A percentile compares a stretch with the other conserved stretches of the same genome.
These are phyloP conservation scores for Ellobium chinense DNA, from an alignment of 2,888 invertebrate species.

Conservation along the genomic window DNA sequence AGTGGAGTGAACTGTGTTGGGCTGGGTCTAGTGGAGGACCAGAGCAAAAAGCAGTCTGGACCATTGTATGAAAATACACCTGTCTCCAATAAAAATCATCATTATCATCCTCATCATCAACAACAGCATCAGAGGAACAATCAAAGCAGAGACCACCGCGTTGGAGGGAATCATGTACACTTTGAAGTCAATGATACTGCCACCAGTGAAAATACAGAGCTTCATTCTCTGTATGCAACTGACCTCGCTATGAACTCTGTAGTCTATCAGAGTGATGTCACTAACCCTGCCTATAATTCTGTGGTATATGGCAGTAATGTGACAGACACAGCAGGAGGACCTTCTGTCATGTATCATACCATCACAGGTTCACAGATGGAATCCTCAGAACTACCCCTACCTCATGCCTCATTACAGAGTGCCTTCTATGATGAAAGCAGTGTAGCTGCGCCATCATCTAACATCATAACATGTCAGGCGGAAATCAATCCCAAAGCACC, in stretches of 20 bases:
- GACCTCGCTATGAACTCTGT: neutral
- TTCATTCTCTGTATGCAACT: neutral
- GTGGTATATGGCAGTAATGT: conserved; percentile 28
- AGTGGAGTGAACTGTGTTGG: conserved; percentile 77
- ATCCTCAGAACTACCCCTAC: conserved; percentile 2
- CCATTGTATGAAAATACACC: conserved; percentile 40
- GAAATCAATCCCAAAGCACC: conserved; percentile 7
- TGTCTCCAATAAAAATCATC: neutral
- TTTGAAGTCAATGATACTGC: conserved; percentile 22
- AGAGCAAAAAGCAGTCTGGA: neutral
- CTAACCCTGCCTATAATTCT: conserved; percentile 37
- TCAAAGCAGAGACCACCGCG: neutral
- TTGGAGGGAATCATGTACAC: conserved; percentile 26
- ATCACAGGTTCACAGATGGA: conserved; percentile 13
- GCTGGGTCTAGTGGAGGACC: conserved; percentile 39
- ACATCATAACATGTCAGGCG: neutral
- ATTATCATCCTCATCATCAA: neutral
- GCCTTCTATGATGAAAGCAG: conserved; percentile 26
- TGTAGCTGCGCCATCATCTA: neutral
- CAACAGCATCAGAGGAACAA: neutral
- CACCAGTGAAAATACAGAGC: neutral
- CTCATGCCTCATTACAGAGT: conserved; percentile 28
- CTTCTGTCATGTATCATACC: conserved; percentile 30
- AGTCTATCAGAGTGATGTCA: conserved; percentile 14
- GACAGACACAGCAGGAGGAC: neutral